Evolutionary conservation across 2,888 invertebrate genomes (phyloP), one percentile per base, ranked within the genome.

Genomic region (Dynastes grantii): DNA sequence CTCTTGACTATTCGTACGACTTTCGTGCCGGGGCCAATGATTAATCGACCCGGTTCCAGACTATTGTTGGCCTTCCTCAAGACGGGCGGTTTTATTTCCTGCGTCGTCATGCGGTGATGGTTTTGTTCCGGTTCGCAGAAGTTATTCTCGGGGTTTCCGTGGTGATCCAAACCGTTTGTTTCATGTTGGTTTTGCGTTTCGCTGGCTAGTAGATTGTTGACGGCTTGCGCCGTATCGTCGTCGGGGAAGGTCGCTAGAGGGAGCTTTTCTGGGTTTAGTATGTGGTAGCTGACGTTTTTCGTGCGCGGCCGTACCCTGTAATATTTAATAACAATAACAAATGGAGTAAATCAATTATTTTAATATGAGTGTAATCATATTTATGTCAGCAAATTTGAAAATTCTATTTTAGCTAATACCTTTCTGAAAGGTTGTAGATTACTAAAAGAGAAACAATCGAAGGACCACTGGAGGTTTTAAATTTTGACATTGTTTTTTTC

Each of bases 261-360:
- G 13, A 90, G 82, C 83, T 91, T 91, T 71, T 90, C 89, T 49
- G 90, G 88, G 78, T 90, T 90, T 76, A 91, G 89, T 49, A 92
- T 87, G 82, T 92, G 92, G 85, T 92, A 92, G 83, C 90, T 91
- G 1, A 93, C 93, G 85, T 93, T 93, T 85, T 93, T 94, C 58
- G 92, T 92, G 77, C 93, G 88, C 1, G 93, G 92, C 9, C 92
- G 86, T 51, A 91, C 90, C 76, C 91, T 45, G 11, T 2, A 11
- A 45, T 45, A 45, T 45, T 32, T 45, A 11, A 45, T 45, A 45
- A 45, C 2, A 8, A 45, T 9, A 45, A 45, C 8, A 45, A 8
- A 8, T 45, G 8, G 9, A 11, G 45, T 11, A 45, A 45, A 45
- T 11, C 6, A 11, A 9, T 8, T 45, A 45, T 40, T 40, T 1